These are phyloP conservation scores for Drosophila crucigera DNA, from an alignment of 2,888 invertebrate genomes.

Conservation along the genomic window DNA sequence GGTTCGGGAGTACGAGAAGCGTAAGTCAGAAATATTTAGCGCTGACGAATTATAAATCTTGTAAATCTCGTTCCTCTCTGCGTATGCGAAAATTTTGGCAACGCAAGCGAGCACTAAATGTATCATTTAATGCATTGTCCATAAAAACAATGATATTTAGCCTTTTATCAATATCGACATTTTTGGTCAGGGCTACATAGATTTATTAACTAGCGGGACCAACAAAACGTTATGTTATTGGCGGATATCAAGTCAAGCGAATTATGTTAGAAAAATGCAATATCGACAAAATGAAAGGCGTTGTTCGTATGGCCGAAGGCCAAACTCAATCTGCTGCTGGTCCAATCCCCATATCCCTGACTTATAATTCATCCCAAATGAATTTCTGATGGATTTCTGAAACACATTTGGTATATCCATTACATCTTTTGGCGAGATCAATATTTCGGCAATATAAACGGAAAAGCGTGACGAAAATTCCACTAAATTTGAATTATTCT, in stretches of 20 bases:
- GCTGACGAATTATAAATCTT: too few species aligned
- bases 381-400: constrained; percentile 10
- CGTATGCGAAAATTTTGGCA: background rate
- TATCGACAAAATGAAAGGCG: background rate
- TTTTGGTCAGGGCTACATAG: background rate
- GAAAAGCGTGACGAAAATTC: too few species aligned
- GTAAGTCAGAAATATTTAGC: too few species aligned
- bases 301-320: constrained; percentile 1
- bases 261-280: background rate
- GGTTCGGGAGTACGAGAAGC: too few species aligned
- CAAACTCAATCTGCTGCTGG: background rate
- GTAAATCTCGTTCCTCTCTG: background rate
- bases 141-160: background rate
- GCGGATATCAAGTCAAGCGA: background rate
- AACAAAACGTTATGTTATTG: constrained; percentile 2
- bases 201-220: constrained; percentile 9
- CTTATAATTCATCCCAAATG: background rate
- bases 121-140: background rate
- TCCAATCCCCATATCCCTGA: background rate
- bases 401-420: background rate
- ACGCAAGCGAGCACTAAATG: background rate
- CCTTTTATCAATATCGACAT: background rate
- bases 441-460: background rate
- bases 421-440: background rate
- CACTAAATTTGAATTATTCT: too few species aligned